These are phyloP conservation scores for Drosophila littoralis DNA, from an alignment of 1,140 invertebrate genomes.

Conservation along the genomic window DNA sequence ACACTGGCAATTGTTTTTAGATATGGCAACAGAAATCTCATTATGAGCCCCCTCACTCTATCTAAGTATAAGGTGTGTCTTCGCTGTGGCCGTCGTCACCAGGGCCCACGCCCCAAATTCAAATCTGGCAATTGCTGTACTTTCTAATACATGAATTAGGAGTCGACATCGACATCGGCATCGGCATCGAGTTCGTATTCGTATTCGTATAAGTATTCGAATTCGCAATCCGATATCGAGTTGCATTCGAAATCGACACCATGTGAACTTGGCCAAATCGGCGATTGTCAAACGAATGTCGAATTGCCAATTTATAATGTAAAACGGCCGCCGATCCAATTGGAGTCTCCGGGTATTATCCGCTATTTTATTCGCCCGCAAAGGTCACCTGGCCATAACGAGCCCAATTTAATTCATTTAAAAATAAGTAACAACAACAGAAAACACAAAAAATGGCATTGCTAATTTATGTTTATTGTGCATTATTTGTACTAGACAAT, in stretches of 20 bases:
- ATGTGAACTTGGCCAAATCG: constrained; percentile 73
- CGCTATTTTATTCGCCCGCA: constrained; percentile 15
- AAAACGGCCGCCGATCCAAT: constrained; percentile 11
- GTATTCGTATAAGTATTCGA: background rate
- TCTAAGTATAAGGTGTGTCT: constrained; percentile 63
- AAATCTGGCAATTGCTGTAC: constrained; percentile 47
- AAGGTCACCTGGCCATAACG: constrained; percentile 62
- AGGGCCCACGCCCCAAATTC: constrained; percentile 48
- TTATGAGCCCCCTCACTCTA: constrained; percentile 38
- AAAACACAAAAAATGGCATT: constrained; percentile 35
- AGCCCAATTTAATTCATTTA: constrained; percentile 56
- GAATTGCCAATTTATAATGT: constrained; percentile 50
- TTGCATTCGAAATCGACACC: constrained; percentile 39
- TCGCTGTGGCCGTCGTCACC: constrained; percentile 33
- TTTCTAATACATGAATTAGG: constrained; percentile 74
- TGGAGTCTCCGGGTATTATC: constrained; percentile 11
- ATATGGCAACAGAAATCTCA: constrained; percentile 41
- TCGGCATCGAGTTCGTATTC: constrained; percentile 17
- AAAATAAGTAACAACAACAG: background rate
- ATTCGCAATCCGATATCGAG: background rate
- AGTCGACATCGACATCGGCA: constrained; percentile 8
- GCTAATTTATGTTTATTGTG: constrained; percentile 76
- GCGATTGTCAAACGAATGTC: constrained; percentile 57
- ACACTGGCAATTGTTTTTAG: constrained; percentile 36
- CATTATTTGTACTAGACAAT: constrained; percentile 60